Base-by-base conservation (phyloP, 2,113 vertebrate genomes). In the Eolophus roseicapilla region DNA sequence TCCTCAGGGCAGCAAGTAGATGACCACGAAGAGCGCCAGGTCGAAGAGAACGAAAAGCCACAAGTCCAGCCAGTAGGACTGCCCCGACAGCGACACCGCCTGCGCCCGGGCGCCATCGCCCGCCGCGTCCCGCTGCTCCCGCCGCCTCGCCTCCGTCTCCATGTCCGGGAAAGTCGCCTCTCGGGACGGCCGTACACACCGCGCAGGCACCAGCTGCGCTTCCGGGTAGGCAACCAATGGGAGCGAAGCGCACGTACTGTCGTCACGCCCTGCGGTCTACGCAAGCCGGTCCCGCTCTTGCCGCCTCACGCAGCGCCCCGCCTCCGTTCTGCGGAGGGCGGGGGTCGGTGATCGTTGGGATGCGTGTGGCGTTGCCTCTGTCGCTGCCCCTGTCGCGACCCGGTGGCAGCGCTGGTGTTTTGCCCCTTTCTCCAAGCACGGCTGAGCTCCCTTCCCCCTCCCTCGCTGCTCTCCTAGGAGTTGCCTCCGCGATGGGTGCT, bases 21-120 rank as follows among this genome's bases (percentile, higher is more conserved):
- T 96, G 64, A 99, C 5, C 41, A 99, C 15, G 52, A 99, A 98
- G 27, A 99, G 88, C 11, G 60, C 91, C 35, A 99, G 13, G 86
- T 99, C 98, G 81, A 99, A 98, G 14, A 99, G 41, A 28, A 99
- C 10, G 79, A 99, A 99, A 16, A 98, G 80, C 98, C 98, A 99
- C 9, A 99, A 69, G 60, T 99, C 99, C 79, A 99, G 97, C 99
- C 99, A 99, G 96, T 99, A 99, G 2, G 98, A 99, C 33, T 98
- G 98, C 57, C 98, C 97, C 5, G 98, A 98, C 17, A 98, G 81
- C 17, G 90, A 74, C 20, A 68, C 19, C 10, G 90, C 11, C 8
- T 12, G 23, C 20, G 68, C 14, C 8, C 5, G 74, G 17, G 19
- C 25, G 3, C 17, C 20, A 47, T 19, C 27, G 3, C 6, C 46